Evolutionary conservation across 2,888 invertebrate genomes (phyloP).

Genomic region (Escarpia spicata): DNA sequence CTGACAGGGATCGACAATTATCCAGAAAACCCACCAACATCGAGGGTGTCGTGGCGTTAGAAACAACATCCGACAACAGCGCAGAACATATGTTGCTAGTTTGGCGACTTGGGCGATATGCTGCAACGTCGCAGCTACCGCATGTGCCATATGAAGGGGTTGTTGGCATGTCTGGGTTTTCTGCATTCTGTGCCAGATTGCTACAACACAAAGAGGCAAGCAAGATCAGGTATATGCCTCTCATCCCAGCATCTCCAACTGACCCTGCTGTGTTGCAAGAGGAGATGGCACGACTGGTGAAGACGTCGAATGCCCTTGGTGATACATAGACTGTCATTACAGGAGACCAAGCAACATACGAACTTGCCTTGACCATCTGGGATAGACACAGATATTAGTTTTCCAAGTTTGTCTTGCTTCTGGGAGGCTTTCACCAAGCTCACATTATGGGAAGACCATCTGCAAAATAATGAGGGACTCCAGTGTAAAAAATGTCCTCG

Average conservation of each 20-base stretch:
- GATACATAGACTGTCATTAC: conserved; percentile 22
- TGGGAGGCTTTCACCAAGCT: too few relatives aligned
- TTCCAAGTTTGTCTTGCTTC: not conserved
- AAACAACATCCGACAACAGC: too few relatives aligned
- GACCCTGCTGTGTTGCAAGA: too few relatives aligned
- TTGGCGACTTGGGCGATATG: too few relatives aligned
- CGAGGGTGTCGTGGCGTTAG: too few relatives aligned
- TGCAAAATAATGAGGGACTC: too few relatives aligned
- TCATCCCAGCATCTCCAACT: conserved; percentile 30
- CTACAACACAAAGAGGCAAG: conserved; percentile 19
- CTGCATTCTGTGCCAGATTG: conserved; percentile 29
- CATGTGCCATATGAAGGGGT: not conserved
- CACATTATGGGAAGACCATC: too few relatives aligned
- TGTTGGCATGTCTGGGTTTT: conserved; percentile 25
- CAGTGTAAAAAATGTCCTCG: too few relatives aligned
- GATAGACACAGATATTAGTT: not conserved
- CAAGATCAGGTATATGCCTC: conserved; percentile 25
- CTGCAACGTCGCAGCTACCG: not conserved
- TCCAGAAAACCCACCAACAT: too few relatives aligned
- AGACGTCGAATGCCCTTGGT: conserved; percentile 26
- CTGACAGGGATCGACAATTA: too few relatives aligned
- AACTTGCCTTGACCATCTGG: conserved; percentile 24
- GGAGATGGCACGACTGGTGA: conserved; percentile 28
- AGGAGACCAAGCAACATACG: conserved; percentile 28
- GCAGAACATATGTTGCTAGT: too few relatives aligned